These are phyloP conservation scores for Theretra japonica DNA, from an alignment of 2,888 invertebrate species.

Conservation along the genomic window DNA sequence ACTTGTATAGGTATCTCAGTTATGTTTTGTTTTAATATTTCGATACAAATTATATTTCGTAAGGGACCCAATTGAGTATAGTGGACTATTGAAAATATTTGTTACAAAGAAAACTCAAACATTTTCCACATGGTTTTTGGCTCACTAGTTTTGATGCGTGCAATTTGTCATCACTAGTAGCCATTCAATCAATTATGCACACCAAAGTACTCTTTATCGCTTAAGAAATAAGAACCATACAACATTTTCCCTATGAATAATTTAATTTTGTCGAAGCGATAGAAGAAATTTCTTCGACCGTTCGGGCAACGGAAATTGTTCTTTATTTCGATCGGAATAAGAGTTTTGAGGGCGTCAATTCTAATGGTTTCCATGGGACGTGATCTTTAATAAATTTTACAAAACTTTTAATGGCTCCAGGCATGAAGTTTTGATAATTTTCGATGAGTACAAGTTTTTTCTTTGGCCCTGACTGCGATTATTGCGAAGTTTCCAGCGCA, in stretches of 20 bases:
- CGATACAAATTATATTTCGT: too few relatives aligned
- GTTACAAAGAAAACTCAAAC: neutral
- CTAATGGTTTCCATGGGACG: neutral
- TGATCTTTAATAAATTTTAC: conserved; percentile 64
- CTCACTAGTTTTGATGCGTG: conserved; percentile 9
- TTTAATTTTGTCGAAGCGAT: conserved; percentile 22
- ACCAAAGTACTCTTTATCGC: neutral
- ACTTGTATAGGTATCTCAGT: too few relatives aligned
- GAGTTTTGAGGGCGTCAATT: neutral
- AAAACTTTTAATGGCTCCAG: conserved; percentile 65
- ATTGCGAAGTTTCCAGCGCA: conserved; percentile 24
- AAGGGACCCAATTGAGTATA: too few relatives aligned
- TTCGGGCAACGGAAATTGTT: neutral
- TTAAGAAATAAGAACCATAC: conserved; percentile 6
- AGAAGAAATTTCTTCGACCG: neutral
- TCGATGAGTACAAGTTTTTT: conserved; percentile 49
- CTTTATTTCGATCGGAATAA: neutral
- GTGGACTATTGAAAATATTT: neutral
- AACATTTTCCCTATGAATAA: conserved; percentile 9
- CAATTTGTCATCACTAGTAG: neutral
- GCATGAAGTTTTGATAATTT: conserved; percentile 58
- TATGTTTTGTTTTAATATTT: too few relatives aligned
- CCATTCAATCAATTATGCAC: conserved; percentile 14
- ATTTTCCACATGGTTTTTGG: conserved; percentile 8
- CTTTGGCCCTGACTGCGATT: conserved; percentile 13